Conservation (phyloP, 2,113 vertebrate genomes). For the Hepsetus odoe region DNA sequence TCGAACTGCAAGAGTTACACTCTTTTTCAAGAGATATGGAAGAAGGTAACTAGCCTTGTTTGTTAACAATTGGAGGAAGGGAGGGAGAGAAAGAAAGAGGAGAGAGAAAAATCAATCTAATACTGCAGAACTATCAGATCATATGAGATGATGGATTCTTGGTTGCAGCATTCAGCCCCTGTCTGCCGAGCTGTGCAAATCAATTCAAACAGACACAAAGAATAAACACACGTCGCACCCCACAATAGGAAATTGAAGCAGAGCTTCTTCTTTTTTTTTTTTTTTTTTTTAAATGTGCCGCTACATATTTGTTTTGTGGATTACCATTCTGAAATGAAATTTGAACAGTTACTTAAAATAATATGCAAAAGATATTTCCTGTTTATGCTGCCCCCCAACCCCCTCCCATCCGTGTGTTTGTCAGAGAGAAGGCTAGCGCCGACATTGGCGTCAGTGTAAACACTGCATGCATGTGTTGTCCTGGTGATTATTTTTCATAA, state of each 20-base stretch:
- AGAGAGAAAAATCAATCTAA: constrained; percentile 85
- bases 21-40: constrained; percentile 67
- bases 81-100: constrained; percentile 52
- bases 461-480: constrained; percentile 71
- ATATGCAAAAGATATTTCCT: constrained; percentile 84
- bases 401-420: constrained; percentile 69
- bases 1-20: constrained; percentile 67
- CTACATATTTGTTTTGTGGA: constrained; percentile 85
- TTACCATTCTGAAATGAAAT: constrained; percentile 85
- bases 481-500: constrained; percentile 79
- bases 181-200: constrained; percentile 85
- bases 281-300: constrained; percentile 78
- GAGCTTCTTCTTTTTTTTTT: constrained; percentile 62
- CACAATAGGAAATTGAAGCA: constrained; percentile 84
- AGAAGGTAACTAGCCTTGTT: constrained; percentile 82
- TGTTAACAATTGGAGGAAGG: constrained; percentile 84
- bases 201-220: constrained; percentile 87
- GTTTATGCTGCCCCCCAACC: constrained; percentile 59
- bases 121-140: constrained; percentile 94
- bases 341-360: constrained; percentile 87
- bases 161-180: constrained; percentile 85
- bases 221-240: constrained; percentile 79
- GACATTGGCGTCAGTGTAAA: constrained; percentile 73
- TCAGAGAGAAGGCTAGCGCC: constrained; percentile 67
- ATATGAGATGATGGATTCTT: constrained; percentile 95